phyloP scores from a whole-genome alignment of 2,888 invertebrate species.

The Diloba caeruleocephala region DNA sequence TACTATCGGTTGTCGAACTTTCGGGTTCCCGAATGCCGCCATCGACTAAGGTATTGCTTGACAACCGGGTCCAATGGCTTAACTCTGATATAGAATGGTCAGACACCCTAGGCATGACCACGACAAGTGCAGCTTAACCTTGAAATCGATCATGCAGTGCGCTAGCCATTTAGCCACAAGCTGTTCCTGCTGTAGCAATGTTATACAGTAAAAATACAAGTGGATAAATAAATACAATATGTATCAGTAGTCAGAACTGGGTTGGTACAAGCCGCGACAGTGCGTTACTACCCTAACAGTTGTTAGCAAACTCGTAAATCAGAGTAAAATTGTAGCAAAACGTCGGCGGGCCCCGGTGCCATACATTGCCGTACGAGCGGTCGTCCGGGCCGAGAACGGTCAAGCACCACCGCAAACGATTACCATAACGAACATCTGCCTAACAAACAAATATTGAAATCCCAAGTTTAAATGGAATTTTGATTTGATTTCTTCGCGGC shows the following conservation, averaged over 20 bases:
- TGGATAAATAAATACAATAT: too few species aligned
- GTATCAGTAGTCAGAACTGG: background rate
- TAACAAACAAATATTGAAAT: slow-evolving; percentile 84
- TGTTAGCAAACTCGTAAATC: slow-evolving; percentile 14
- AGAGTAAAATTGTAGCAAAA: slow-evolving; percentile 19
- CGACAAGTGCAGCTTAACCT: too few species aligned
- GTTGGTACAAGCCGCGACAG: background rate
- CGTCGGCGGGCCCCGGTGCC: background rate
- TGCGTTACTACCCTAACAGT: slow-evolving; percentile 2
- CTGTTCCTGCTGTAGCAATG: background rate
- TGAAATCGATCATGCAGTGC: too few species aligned
- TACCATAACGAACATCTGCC: slow-evolving; percentile 72
- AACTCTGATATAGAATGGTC: too few species aligned
- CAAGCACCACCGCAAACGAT: slow-evolving; percentile 52
- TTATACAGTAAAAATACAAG: too few species aligned
- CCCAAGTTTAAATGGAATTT: slow-evolving; percentile 87
- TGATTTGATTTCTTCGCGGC: slow-evolving; percentile 86
- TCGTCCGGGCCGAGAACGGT: slow-evolving; percentile 30
- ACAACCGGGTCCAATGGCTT: too few species aligned
- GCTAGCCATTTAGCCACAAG: too few species aligned
- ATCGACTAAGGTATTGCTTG: too few species aligned
- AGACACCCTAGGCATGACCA: too few species aligned
- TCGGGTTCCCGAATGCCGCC: too few species aligned
- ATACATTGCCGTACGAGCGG: background rate
- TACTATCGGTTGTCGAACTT: too few species aligned